phyloP scores from a whole-genome alignment of 1,140 invertebrate genomes.

The Planococcus citri region DNA sequence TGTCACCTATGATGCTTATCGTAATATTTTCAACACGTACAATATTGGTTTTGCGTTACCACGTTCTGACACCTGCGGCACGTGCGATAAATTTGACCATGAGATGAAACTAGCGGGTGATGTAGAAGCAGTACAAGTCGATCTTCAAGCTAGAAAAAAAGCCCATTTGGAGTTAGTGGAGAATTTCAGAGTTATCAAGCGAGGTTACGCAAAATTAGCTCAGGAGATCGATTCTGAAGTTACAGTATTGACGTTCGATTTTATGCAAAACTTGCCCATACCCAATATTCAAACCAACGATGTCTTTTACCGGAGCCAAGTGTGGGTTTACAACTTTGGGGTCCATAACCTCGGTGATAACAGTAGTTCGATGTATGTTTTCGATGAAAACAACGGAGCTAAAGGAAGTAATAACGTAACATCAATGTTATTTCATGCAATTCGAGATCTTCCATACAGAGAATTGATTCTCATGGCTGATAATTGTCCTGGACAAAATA shows the following conservation, averaged over 20 bases:
- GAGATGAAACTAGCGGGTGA: background rate
- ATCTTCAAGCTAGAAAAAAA: background rate
- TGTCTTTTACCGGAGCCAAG: background rate
- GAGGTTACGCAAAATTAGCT: background rate
- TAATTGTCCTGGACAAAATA: background rate
- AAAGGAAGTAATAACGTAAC: background rate
- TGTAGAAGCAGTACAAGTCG: background rate
- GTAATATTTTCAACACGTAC: background rate
- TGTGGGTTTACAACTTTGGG: background rate
- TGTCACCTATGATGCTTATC: background rate
- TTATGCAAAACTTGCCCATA: background rate
- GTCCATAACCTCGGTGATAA: background rate
- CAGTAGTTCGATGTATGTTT: background rate
- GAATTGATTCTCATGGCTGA: background rate
- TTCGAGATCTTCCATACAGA: background rate
- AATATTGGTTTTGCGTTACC: background rate
- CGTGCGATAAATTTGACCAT: background rate
- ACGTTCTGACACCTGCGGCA: background rate
- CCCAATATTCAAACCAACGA: background rate
- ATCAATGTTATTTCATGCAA: too few species aligned
- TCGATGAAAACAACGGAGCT: background rate
- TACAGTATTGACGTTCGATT: background rate
- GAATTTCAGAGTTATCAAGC: background rate
- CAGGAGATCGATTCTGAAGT: background rate
- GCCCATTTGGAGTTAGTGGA: background rate